These are phyloP conservation scores for Ornithorhynchus anatinus DNA, from an alignment of 2,113 vertebrate genomes.

Conservation along the genomic window DNA sequence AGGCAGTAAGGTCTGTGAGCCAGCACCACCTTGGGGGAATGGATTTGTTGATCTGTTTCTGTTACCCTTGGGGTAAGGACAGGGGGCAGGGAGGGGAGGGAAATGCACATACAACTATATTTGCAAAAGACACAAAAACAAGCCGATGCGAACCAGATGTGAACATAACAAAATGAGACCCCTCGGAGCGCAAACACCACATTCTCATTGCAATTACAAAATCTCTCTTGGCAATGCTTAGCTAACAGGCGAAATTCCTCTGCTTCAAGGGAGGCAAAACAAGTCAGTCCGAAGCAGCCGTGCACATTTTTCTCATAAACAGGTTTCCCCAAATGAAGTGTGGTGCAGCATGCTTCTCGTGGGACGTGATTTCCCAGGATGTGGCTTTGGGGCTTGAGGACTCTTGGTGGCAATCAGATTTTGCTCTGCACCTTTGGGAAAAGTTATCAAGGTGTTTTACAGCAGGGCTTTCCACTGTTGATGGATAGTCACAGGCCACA, in stretches of 20 bases:
- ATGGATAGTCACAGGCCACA: too few relatives aligned
- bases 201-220: conserved; percentile 60
- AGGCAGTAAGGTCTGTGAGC: neutral
- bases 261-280: conserved; percentile 65
- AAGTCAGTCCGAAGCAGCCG: conserved; percentile 48
- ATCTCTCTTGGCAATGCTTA: conserved; percentile 54
- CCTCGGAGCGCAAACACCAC: conserved; percentile 57
- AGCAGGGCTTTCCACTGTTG: too few relatives aligned
- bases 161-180: conserved; percentile 51
- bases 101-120: conserved; percentile 6
- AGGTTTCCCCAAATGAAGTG: conserved; percentile 45
- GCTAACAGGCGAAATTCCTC: conserved; percentile 57
- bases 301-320: conserved; percentile 61
- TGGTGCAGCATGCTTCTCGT: too few relatives aligned
- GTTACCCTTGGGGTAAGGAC: conserved; percentile 25
- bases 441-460: neutral
- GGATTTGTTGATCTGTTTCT: neutral
- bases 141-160: conserved; percentile 64
- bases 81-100: conserved; percentile 30
- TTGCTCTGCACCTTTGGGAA: too few relatives aligned
- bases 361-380: too few relatives aligned
- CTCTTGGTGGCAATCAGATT: too few relatives aligned
- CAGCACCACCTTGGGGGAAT: neutral
- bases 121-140: conserved; percentile 26
- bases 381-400: too few relatives aligned